phyloP scores from a whole-genome alignment of 2,888 invertebrate genomes.

The Lasioglossum vierecki region DNA sequence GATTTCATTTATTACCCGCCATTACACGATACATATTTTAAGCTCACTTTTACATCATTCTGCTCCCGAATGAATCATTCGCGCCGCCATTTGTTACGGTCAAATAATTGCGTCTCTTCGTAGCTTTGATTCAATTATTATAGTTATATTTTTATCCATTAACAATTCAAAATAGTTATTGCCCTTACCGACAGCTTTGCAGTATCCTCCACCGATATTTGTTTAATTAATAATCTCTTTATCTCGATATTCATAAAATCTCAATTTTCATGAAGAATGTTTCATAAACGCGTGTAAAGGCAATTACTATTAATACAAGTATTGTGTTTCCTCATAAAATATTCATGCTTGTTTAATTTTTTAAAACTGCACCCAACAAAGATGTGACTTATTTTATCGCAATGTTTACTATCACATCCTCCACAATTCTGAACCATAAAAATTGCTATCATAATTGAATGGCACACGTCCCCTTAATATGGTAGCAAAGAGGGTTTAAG shows the following conservation, averaged over 20 bases:
- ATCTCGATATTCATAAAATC: background rate
- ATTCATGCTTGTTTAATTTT: background rate
- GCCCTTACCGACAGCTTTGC: background rate
- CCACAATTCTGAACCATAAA: background rate
- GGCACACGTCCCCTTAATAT: background rate
- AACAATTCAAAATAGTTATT: background rate
- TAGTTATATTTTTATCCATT: background rate
- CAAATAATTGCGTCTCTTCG: too few relatives aligned
- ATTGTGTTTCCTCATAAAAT: background rate
- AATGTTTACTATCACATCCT: background rate
- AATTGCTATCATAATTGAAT: background rate
- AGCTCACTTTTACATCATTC: conserved; percentile 5
- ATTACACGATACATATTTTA: conserved; percentile 8
- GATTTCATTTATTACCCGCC: conserved; percentile 17
- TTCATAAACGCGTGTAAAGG: background rate
- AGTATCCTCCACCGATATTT: background rate
- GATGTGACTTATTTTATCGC: background rate
- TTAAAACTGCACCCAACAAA: background rate
- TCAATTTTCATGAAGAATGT: background rate
- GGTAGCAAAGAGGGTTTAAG: background rate
- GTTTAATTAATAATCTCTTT: background rate
- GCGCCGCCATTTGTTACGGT: background rate
- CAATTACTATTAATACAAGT: background rate
- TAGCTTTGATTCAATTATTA: background rate
- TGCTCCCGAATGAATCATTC: background rate